Evolutionary conservation across 2,888 invertebrate species (phyloP).

Genomic region (Chaetogeoica ovagalla): DNA sequence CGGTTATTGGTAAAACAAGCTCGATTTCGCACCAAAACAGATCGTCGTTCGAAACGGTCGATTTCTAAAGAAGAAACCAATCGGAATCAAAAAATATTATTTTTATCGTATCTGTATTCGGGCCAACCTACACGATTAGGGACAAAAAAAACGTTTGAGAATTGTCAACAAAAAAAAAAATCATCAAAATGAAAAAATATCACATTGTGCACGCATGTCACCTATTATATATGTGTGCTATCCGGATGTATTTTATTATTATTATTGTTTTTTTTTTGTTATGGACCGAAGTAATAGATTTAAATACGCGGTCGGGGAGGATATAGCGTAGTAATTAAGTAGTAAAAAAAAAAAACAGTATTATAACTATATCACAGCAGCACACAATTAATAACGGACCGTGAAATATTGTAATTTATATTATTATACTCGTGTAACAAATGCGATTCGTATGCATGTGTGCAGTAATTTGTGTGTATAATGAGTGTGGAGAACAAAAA

Average conservation of each 20-base stretch:
- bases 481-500: background rate
- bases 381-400: background rate
- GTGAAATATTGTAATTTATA: background rate
- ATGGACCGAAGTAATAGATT: background rate
- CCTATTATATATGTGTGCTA: background rate
- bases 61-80: too few relatives aligned
- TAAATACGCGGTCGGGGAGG: background rate
- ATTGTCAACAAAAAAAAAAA: too few relatives aligned
- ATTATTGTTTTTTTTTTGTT: background rate
- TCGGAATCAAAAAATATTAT: too few relatives aligned
- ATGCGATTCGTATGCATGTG: background rate
- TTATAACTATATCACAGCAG: background rate
- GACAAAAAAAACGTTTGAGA: too few relatives aligned
- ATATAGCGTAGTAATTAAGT: background rate
- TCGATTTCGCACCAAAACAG: background rate
- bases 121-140: too few relatives aligned
- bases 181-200: too few relatives aligned
- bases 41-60: too few relatives aligned
- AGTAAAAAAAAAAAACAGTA: constrained; percentile 6
- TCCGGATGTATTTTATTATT: background rate
- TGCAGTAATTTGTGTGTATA: background rate
- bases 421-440: background rate
- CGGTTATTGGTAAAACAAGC: too few relatives aligned
- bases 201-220: background rate
- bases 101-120: too few relatives aligned